phyloP scores from a whole-genome alignment of 2,888 invertebrate genomes.

The Taphrorychus bicolor region DNA sequence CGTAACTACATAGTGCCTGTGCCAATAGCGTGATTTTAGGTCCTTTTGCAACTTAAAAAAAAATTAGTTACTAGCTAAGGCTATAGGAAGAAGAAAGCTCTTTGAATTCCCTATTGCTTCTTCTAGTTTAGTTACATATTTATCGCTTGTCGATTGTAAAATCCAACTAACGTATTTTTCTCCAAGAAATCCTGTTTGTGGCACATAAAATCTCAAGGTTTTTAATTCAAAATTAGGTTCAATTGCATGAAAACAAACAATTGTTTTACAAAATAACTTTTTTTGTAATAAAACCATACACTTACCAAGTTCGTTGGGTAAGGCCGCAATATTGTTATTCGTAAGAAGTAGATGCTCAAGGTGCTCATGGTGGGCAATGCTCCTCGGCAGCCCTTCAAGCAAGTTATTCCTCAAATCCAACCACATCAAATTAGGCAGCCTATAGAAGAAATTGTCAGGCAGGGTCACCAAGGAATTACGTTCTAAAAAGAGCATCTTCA shows the following conservation, averaged over 20 bases:
- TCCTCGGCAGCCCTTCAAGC: constrained; percentile 64
- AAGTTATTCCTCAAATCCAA: constrained; percentile 71
- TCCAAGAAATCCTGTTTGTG: too few species aligned
- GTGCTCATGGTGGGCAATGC: constrained; percentile 64
- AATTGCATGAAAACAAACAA: not conserved
- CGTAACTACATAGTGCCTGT: too few species aligned
- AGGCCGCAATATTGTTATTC: constrained; percentile 65
- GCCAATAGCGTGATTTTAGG: too few species aligned
- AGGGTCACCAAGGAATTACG: constrained; percentile 65
- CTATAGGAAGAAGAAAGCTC: too few species aligned
- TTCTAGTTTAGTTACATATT: too few species aligned
- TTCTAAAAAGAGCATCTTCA: constrained; percentile 64
- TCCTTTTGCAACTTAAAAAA: too few species aligned
- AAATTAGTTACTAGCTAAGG: too few species aligned
- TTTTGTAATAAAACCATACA: not conserved
- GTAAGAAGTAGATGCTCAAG: constrained; percentile 71
- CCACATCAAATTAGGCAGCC: constrained; percentile 67
- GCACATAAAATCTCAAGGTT: too few species aligned
- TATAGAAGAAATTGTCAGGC: constrained; percentile 67
- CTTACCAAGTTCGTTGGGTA: constrained; percentile 70
- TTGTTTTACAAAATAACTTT: not conserved
- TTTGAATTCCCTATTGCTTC: too few species aligned
- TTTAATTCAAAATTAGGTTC: not conserved
- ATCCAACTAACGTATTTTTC: too few species aligned
- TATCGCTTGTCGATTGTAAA: too few species aligned